Conservation (phyloP, 2,113 vertebrate species). For the Anarhynchus alexandrinus region DNA sequence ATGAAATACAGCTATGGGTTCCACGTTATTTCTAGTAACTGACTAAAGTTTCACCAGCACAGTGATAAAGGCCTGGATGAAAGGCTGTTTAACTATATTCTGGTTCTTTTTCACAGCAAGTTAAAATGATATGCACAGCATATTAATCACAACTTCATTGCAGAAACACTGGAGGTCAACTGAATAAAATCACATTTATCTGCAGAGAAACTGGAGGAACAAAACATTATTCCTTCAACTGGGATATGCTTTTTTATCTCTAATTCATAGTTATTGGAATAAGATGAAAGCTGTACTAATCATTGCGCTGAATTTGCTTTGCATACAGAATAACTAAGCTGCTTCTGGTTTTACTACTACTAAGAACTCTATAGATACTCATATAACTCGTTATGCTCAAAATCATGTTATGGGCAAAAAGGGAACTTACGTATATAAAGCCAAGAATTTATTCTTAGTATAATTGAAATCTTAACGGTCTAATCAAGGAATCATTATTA, state of each 20-base stretch:
- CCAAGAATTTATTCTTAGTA: background rate
- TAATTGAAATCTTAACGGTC: background rate
- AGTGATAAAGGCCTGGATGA: background rate
- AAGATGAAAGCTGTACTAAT: constrained; percentile 39
- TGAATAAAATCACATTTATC: constrained; percentile 11
- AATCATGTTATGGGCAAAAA: background rate
- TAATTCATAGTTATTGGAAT: constrained; percentile 21
- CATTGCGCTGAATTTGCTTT: background rate
- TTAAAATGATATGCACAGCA: background rate
- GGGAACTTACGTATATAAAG: background rate
- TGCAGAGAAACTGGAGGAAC: background rate
- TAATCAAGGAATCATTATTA: background rate
- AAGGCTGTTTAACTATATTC: background rate
- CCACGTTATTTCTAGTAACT: background rate
- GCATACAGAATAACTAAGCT: background rate
- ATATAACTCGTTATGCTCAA: background rate
- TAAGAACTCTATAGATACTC: background rate
- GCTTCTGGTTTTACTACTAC: background rate
- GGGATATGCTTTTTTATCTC: background rate
- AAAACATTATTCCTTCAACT: constrained; percentile 26
- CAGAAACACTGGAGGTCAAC: background rate
- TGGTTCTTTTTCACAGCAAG: background rate
- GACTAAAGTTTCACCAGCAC: background rate
- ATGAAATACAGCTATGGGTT: background rate
- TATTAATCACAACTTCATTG: background rate